phyloP scores from a whole-genome alignment of 2,888 invertebrate species.

The Apeira syringaria region DNA sequence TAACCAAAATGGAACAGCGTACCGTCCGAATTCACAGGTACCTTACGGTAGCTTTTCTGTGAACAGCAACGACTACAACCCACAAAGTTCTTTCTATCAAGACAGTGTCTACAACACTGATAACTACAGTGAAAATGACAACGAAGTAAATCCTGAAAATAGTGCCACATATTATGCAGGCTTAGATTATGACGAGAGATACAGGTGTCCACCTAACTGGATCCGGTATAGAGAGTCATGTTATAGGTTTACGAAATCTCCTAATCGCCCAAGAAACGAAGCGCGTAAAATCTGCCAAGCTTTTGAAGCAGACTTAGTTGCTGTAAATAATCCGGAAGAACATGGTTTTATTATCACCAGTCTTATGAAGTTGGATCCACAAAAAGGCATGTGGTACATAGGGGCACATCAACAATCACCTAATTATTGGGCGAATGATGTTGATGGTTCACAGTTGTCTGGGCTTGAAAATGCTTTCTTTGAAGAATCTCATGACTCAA shows the following conservation, averaged over 20 bases:
- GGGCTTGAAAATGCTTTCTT: constrained; percentile 93
- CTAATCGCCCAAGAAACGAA: constrained; percentile 90
- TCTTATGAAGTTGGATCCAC: constrained; percentile 92
- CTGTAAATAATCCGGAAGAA: constrained; percentile 92
- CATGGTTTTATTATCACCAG: constrained; percentile 94
- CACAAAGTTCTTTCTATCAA: constrained; percentile 73
- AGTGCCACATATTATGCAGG: constrained; percentile 69
- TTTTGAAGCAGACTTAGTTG: constrained; percentile 90
- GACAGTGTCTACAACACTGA: constrained; percentile 58
- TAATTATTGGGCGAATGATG: constrained; percentile 92
- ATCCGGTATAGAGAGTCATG: constrained; percentile 91
- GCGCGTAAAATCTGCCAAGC: constrained; percentile 93
- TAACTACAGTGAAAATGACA: constrained; percentile 58
- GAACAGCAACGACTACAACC: constrained; percentile 60
- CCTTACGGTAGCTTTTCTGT: constrained; percentile 73
- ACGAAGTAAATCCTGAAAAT: constrained; percentile 67
- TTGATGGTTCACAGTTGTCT: constrained; percentile 90
- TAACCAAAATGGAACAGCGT: constrained; percentile 55
- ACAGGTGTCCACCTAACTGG: constrained; percentile 94
- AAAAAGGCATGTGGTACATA: constrained; percentile 94
- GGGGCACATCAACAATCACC: constrained; percentile 90
- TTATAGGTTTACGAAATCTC: constrained; percentile 95
- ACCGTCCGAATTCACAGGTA: constrained; percentile 61
- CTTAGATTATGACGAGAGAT: constrained; percentile 70
- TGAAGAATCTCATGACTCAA: constrained; percentile 75